A percentile compares a stretch with the other conserved stretches of the same genome.
Evolutionary conservation across 2,888 invertebrate species (phyloP).

Genomic region (Notodonta ziczac): DNA sequence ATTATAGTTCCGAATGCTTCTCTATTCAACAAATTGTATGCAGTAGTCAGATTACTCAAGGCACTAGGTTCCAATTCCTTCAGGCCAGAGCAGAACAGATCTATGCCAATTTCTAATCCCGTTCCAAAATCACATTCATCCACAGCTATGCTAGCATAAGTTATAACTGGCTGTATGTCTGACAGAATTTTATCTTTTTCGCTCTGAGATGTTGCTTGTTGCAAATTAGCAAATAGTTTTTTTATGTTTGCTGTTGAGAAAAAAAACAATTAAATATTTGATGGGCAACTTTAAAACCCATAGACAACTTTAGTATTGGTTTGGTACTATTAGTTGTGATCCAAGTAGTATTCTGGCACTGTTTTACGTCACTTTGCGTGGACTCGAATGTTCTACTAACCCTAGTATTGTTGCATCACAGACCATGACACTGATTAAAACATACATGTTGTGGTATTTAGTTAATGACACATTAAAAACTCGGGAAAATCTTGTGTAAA

Average conservation of each 20-base stretch:
- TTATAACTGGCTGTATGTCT: slow-evolving; percentile 91
- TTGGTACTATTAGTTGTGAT: too few relatives aligned
- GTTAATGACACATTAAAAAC: too few relatives aligned
- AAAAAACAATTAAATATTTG: not conserved
- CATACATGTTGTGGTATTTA: too few relatives aligned
- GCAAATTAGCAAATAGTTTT: slow-evolving; percentile 87
- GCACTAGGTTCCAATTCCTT: slow-evolving; percentile 87
- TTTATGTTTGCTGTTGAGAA: slow-evolving; percentile 86
- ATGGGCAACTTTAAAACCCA: too few relatives aligned
- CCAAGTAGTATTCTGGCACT: too few relatives aligned
- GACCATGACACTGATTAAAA: too few relatives aligned
- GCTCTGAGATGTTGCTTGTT: slow-evolving; percentile 82
- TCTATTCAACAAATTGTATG: slow-evolving; percentile 90
- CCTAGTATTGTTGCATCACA: too few relatives aligned
- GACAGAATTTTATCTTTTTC: slow-evolving; percentile 86
- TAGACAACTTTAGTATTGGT: not conserved
- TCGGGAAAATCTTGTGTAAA: too few relatives aligned
- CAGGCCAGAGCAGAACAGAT: slow-evolving; percentile 91
- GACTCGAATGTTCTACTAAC: too few relatives aligned
- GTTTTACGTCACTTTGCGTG: too few relatives aligned
- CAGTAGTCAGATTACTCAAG: slow-evolving; percentile 87
- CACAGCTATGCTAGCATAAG: slow-evolving; percentile 93
- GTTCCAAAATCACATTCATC: slow-evolving; percentile 98
- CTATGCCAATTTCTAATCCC: slow-evolving; percentile 94
- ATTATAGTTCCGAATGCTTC: slow-evolving; percentile 90